These are phyloP conservation scores for Delia radicum DNA, from an alignment of 1,140 invertebrate species.

Conservation along the genomic window DNA sequence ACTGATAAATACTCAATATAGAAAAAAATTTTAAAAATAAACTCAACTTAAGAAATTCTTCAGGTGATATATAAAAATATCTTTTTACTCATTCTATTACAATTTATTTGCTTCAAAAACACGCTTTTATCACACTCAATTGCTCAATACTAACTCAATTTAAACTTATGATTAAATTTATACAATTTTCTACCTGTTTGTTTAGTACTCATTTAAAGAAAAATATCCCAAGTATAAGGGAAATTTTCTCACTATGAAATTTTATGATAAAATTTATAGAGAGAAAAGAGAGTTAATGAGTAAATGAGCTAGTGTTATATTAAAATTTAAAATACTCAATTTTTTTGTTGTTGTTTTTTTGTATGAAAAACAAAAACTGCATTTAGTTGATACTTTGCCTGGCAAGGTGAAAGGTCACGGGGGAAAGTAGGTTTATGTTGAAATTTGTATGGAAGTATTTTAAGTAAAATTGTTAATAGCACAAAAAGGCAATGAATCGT, in stretches of 20 bases:
- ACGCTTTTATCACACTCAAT: background rate
- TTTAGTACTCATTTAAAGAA: background rate
- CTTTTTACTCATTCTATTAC: conserved; percentile 7
- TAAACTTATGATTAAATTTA: background rate
- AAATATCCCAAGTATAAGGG: background rate
- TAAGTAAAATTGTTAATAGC: too few species aligned
- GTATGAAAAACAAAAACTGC: background rate
- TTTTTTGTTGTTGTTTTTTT: background rate
- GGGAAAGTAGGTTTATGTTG: background rate
- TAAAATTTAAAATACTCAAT: too few species aligned
- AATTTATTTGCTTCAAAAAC: background rate
- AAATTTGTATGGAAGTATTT: background rate
- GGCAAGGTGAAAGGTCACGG: conserved; percentile 8
- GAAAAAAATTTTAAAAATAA: too few species aligned
- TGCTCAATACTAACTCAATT: background rate
- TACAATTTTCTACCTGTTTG: background rate
- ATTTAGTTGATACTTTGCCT: background rate
- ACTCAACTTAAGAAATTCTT: too few species aligned
- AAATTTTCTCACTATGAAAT: too few species aligned
- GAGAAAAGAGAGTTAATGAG: background rate
- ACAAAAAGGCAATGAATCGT: too few species aligned
- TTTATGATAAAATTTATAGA: too few species aligned
- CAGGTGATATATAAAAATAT: too few species aligned
- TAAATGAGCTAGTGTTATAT: too few species aligned
- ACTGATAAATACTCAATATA: too few species aligned